Evolutionary conservation across 2,888 invertebrate species (phyloP).

Genomic region (Amphimallon solstitiale): DNA sequence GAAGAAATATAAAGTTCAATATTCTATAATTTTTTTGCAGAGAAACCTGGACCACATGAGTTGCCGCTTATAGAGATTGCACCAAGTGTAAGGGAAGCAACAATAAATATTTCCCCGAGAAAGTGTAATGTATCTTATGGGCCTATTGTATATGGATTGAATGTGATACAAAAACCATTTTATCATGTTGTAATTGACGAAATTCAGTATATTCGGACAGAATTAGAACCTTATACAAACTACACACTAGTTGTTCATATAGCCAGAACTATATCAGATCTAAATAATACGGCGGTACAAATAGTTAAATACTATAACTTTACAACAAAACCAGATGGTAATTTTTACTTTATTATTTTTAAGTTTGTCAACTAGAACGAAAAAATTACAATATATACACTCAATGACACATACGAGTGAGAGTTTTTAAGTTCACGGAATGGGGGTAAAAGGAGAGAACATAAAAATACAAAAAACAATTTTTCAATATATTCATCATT

Average conservation of each 20-base stretch:
- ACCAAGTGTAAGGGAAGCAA: conserved; percentile 1
- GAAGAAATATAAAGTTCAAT: not conserved
- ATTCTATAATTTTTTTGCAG: conserved; percentile 45
- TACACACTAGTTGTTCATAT: conserved; percentile 53
- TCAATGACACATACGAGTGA: no score
- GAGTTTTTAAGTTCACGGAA: no score
- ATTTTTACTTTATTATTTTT: no score
- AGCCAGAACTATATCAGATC: conserved; percentile 40
- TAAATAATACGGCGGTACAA: conserved; percentile 39
- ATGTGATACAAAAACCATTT: conserved; percentile 46
- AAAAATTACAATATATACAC: no score
- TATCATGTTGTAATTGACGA: conserved; percentile 46
- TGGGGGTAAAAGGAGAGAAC: no score
- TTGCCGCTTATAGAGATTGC: conserved; percentile 46
- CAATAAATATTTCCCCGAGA: conserved; percentile 43
- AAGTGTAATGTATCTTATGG: conserved; percentile 53
- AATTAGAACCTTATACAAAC: conserved; percentile 52
- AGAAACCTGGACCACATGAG: conserved; percentile 53
- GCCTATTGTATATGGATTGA: conserved; percentile 51
- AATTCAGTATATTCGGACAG: conserved; percentile 49
- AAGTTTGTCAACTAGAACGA: no score
- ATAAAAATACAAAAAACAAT: no score
- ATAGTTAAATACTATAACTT: conserved; percentile 48
- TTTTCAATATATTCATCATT: no score
- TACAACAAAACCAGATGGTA: conserved; percentile 55